phyloP scores from a whole-genome alignment of 53 echinoderm and acorn worm species.

The Paracentrotus lividus region DNA sequence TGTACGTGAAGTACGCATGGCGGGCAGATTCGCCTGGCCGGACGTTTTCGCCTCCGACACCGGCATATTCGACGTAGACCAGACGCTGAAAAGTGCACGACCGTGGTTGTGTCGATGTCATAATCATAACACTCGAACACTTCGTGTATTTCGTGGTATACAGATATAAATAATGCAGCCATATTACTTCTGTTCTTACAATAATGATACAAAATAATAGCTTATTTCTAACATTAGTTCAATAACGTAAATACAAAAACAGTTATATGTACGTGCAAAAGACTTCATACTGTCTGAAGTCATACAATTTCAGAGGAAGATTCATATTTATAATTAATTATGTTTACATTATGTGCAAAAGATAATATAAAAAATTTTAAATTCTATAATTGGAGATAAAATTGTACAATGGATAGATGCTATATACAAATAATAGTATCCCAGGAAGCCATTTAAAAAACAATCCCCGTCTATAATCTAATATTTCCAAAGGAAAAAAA shows the following conservation, averaged over 20 bases:
- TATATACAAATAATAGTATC: conserved; percentile 33
- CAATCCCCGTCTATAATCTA: conserved; percentile 7
- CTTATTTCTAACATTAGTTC: not conserved
- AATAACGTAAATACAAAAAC: not conserved
- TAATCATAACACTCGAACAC: too few species aligned
- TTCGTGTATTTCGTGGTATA: not conserved
- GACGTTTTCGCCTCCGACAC: too few species aligned
- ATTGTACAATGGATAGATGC: conserved; percentile 40
- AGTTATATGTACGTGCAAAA: not conserved
- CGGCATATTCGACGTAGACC: too few species aligned
- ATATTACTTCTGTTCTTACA: not conserved
- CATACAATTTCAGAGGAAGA: not conserved
- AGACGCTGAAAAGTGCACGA: too few species aligned
- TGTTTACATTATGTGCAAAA: conserved; percentile 59
- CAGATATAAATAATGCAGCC: not conserved
- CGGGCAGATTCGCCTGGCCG: too few species aligned
- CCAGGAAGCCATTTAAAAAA: conserved; percentile 66
- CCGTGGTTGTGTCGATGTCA: too few species aligned
- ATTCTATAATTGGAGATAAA: conserved; percentile 4
- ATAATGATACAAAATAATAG: not conserved
- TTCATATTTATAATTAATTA: conserved; percentile 37
- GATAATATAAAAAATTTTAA: conserved; percentile 64
- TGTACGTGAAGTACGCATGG: too few species aligned
- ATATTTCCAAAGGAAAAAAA: not conserved
- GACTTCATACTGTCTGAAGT: not conserved